Evolutionary conservation across 2,797 vertebrate genomes (phyloP).

Genomic region (Clamator glandarius): DNA sequence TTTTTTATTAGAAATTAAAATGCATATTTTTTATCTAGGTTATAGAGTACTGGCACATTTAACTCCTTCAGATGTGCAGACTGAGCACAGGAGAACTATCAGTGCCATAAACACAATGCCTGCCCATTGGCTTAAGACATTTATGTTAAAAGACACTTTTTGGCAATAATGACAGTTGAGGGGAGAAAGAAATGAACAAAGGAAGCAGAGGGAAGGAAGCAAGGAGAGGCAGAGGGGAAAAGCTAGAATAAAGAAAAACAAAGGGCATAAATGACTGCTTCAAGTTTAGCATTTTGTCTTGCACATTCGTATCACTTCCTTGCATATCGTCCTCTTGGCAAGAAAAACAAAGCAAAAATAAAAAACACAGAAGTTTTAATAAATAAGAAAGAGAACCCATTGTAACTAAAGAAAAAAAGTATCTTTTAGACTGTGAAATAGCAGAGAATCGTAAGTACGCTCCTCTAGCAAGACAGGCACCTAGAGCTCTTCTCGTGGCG

Average conservation of each 20-base stretch:
- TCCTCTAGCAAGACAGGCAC: not conserved
- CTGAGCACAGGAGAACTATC: not conserved
- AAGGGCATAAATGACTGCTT: not conserved
- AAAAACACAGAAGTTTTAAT: not conserved
- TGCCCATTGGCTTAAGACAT: not conserved
- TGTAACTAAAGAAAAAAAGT: not conserved
- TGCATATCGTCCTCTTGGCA: accelerated
- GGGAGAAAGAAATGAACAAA: not conserved
- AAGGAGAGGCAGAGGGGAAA: not conserved
- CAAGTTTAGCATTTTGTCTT: not conserved
- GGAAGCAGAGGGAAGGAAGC: too few species aligned
- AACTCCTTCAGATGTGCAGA: constrained; percentile 59
- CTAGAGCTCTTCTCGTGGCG: not conserved
- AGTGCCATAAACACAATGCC: not conserved
- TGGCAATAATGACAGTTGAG: not conserved
- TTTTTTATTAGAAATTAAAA: constrained; percentile 80
- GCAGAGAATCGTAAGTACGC: not conserved
- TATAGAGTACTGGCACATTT: constrained; percentile 30
- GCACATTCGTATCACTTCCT: not conserved
- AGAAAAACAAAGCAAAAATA: not conserved
- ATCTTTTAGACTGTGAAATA: not conserved
- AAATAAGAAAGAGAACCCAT: not conserved
- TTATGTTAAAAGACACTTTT: not conserved
- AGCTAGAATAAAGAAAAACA: not conserved
- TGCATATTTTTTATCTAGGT: constrained; percentile 67